Evolutionary conservation across 2,888 invertebrate genomes (phyloP).

Genomic region (Chrysolina oricalcia): DNA sequence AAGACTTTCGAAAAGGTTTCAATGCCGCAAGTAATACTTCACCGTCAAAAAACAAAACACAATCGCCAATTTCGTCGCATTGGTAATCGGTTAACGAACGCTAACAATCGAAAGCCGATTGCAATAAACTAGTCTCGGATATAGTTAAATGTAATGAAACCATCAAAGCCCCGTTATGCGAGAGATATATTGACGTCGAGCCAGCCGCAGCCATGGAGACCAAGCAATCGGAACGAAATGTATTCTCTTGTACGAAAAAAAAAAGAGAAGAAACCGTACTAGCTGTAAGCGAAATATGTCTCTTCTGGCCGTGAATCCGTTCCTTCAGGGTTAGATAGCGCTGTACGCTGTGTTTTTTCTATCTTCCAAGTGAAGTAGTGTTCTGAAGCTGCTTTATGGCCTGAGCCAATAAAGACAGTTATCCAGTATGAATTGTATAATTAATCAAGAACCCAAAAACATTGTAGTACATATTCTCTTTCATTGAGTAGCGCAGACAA

Average conservation of each 20-base stretch:
- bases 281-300: too few relatives aligned
- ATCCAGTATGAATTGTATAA: too few relatives aligned
- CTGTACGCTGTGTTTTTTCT: too few relatives aligned
- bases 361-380: too few relatives aligned
- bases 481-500: too few relatives aligned
- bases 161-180: background rate
- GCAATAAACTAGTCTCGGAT: slow-evolving; percentile 2
- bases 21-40: background rate
- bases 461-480: too few relatives aligned
- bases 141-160: slow-evolving; percentile 11
- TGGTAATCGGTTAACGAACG: background rate
- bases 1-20: background rate
- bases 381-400: too few relatives aligned
- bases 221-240: slow-evolving; percentile 37
- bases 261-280: slow-evolving; percentile 15
- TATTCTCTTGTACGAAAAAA: slow-evolving; percentile 22
- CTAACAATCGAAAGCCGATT: slow-evolving; percentile 1
- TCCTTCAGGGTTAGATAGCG: too few relatives aligned
- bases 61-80: background rate
- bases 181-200: background rate
- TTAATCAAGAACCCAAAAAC: too few relatives aligned
- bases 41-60: background rate
- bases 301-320: too few relatives aligned
- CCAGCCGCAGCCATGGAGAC: slow-evolving; percentile 5
- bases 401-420: too few relatives aligned